Evolutionary conservation across 2,888 invertebrate species (phyloP).

Genomic region (Chrysotoxum bicinctum): DNA sequence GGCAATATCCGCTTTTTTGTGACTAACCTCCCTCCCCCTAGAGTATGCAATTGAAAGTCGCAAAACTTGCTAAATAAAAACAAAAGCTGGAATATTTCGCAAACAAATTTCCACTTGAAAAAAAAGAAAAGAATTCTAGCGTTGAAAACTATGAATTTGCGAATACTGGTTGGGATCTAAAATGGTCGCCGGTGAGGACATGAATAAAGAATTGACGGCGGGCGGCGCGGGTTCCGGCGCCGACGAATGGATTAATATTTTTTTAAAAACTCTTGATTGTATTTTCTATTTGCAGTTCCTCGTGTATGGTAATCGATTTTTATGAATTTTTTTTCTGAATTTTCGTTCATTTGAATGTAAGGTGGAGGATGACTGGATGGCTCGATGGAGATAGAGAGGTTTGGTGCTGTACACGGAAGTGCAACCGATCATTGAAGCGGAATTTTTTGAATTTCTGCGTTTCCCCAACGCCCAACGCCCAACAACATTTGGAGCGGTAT

Average conservation of each 20-base stretch:
- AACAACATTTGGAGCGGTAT: slow-evolving; percentile 45
- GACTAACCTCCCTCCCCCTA: background rate
- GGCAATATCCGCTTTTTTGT: slow-evolving; percentile 33
- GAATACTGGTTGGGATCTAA: slow-evolving; percentile 16
- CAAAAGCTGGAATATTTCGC: slow-evolving; percentile 22
- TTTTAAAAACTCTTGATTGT: slow-evolving; percentile 52
- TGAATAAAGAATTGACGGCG: slow-evolving; percentile 55
- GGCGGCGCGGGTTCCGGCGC: background rate
- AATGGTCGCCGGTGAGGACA: slow-evolving; percentile 38
- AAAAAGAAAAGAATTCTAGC: slow-evolving; percentile 9
- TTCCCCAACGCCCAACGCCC: background rate
- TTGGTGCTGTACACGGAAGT: slow-evolving; percentile 43
- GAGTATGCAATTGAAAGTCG: slow-evolving; percentile 57
- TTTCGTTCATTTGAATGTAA: slow-evolving; percentile 31
- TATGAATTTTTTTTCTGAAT: slow-evolving; percentile 44
- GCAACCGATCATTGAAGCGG: slow-evolving; percentile 66
- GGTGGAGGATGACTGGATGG: background rate
- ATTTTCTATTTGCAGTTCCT: slow-evolving; percentile 64
- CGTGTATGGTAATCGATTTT: slow-evolving; percentile 67
- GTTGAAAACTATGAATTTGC: slow-evolving; percentile 53
- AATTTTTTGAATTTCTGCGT: slow-evolving; percentile 54
- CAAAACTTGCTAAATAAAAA: slow-evolving; percentile 17
- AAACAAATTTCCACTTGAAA: slow-evolving; percentile 29
- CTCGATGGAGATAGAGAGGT: background rate
- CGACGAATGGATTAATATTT: slow-evolving; percentile 44